These are phyloP conservation scores for Papilio protenor DNA, from an alignment of 2,888 invertebrate genomes.

Conservation along the genomic window DNA sequence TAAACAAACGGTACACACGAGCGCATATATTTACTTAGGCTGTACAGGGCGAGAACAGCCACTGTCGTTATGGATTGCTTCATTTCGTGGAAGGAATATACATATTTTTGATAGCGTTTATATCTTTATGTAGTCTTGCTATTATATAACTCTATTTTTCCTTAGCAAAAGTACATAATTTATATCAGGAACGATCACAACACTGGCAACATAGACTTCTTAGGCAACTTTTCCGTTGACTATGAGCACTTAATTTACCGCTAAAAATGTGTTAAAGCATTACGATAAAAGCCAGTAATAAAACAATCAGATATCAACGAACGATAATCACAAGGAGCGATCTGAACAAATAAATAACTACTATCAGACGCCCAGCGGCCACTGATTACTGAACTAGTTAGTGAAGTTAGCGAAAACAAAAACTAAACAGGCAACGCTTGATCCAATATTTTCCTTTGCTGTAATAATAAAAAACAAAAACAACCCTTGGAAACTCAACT, in stretches of 20 bases:
- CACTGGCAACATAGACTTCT: too few relatives aligned
- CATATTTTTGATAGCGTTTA: not conserved
- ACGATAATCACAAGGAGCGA: conserved; percentile 20
- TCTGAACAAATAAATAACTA: conserved; percentile 27
- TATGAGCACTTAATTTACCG: not conserved
- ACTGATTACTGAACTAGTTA: conserved; percentile 34
- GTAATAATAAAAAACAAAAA: conserved; percentile 11
- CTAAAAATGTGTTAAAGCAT: not conserved
- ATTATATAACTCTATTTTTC: not conserved
- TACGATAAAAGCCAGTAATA: not conserved
- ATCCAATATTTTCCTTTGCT: conserved; percentile 11
- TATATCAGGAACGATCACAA: not conserved
- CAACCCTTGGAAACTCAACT: not conserved
- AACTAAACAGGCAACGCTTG: not conserved
- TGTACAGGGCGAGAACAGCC: not conserved
- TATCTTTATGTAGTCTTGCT: not conserved
- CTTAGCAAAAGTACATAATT: not conserved
- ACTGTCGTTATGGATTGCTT: not conserved
- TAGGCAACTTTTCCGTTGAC: not conserved
- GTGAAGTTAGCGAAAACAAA: conserved; percentile 18
- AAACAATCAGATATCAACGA: conserved; percentile 9
- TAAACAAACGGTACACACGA: conserved; percentile 11
- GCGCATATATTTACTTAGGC: conserved; percentile 7
- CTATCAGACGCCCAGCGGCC: conserved; percentile 20
- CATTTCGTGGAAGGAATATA: not conserved